Evolutionary conservation across 2,113 vertebrate species (phyloP), one percentile per base, ranked within the genome.

Genomic region (Alectura lathami): DNA sequence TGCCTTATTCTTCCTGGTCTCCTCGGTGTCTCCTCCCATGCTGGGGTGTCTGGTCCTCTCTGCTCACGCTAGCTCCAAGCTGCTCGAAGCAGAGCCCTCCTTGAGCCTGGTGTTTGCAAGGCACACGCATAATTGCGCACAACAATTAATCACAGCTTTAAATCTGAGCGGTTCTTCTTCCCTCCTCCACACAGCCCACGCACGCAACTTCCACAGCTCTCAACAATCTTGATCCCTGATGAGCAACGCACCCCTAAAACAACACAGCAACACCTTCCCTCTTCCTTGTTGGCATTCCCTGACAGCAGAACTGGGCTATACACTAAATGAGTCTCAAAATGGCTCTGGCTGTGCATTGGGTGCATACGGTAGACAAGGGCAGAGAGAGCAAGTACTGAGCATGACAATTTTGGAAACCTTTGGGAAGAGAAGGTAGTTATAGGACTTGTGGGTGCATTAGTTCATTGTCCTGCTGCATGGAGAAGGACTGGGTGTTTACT

Each of bases 321-420:
- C 11, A 20, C 48, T 42, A 70, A 53, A 40, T 3, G 17, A 67
- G 48, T n/a, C 50, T 43, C 43, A 38, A 11, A 24, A 40, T 6
- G 21, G 30, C 9, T 73, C 43, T 13, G 56, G 34, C 45, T 68
- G 50, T 0, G 0, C 1, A 2, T 42, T 0, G 0, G 32, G 23
- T 50, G 12, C 11, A 4, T 27, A 62, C 54, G 6, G 63, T 32
- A 91, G 36, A 17, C 6, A 67, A 81, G 34, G 14, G 43, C 67
- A 75, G 38, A 83, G 45, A 75, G 24, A 29, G 36, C 13, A n/a
- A 42, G 43, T 42, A 48, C 42, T 14, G 38, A 69, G 57, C 51
- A 34, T 24, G 9, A 29, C 23, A 45, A 59, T 40, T 73, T 40
- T 36, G 53, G 40, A 74, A 86, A 78, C 27, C 51, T 74, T 63